A percentile compares a stretch with the other conserved stretches of the same genome.
Evolutionary conservation across 2,113 vertebrate genomes (phyloP).

Genomic region (Mola mola): DNA sequence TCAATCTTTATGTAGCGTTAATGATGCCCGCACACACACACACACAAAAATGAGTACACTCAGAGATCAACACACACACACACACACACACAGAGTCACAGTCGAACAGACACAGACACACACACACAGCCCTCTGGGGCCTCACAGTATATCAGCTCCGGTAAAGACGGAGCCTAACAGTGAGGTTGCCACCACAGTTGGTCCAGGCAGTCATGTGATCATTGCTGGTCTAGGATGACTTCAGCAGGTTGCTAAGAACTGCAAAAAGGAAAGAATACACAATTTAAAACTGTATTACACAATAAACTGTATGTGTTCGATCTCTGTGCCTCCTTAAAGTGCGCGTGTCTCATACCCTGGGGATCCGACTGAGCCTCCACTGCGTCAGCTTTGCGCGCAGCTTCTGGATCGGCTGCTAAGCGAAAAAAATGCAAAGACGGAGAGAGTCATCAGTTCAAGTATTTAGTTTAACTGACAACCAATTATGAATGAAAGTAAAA

Average conservation of each 20-base stretch:
- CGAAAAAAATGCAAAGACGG: conserved; percentile 20
- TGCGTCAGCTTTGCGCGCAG: conserved; percentile 66
- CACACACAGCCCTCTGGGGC: conserved; percentile 57
- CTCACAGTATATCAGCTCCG: conserved; percentile 71
- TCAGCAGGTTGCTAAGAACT: conserved; percentile 74
- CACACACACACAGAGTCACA: conserved; percentile 15
- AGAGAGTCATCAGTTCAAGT: background rate
- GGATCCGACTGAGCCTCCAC: conserved; percentile 72
- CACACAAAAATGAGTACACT: conserved; percentile 4
- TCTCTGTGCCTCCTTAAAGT: too few species aligned
- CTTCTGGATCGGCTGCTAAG: conserved; percentile 72
- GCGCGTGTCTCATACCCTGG: conserved; percentile 67
- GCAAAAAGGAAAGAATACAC: conserved; percentile 5
- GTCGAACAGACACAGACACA: conserved; percentile 16
- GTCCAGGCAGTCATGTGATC: conserved; percentile 53
- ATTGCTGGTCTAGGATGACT: conserved; percentile 60
- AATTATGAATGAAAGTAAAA: conserved; percentile 9
- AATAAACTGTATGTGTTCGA: background rate
- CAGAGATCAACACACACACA: background rate
- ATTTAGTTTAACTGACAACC: conserved; percentile 1
- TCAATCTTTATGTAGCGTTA: background rate
- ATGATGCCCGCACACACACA: conserved; percentile 7
- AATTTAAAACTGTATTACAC: background rate
- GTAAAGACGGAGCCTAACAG: conserved; percentile 50
- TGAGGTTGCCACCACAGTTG: conserved; percentile 66